phyloP scores from a whole-genome alignment of 2,888 invertebrate species.

The Gnatocerus cornutus region DNA sequence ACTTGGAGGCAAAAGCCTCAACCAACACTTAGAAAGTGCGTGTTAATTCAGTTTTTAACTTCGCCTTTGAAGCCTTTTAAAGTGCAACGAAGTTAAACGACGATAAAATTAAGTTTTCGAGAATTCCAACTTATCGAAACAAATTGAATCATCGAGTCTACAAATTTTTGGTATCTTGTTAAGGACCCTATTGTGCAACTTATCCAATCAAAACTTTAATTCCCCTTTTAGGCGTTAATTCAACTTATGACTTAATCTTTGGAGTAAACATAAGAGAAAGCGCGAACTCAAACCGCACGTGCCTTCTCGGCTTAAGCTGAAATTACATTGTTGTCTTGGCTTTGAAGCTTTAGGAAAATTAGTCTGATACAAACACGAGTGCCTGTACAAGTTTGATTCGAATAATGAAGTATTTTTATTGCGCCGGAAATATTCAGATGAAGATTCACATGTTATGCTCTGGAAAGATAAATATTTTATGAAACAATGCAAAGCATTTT shows the following conservation, averaged over 20 bases:
- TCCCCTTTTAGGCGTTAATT: conserved; percentile 27
- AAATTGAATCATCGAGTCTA: conserved; percentile 15
- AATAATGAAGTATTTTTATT: no score
- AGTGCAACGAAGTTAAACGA: conserved; percentile 37
- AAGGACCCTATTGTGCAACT: conserved; percentile 30
- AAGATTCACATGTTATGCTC: no score
- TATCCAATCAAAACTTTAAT: conserved; percentile 38
- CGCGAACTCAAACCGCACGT: conserved; percentile 35
- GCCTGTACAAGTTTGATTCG: neutral
- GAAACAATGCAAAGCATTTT: no score
- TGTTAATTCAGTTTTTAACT: conserved; percentile 30
- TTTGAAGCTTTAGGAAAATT: conserved; percentile 24
- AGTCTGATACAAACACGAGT: conserved; percentile 11
- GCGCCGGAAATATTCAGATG: neutral
- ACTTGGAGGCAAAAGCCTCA: conserved; percentile 16
- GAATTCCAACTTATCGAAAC: conserved; percentile 20
- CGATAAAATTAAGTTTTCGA: conserved; percentile 32
- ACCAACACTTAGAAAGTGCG: conserved; percentile 21
- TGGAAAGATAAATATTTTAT: no score
- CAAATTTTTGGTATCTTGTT: conserved; percentile 28
- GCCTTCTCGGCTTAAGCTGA: conserved; percentile 27
- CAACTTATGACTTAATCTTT: conserved; percentile 35
- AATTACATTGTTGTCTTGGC: conserved; percentile 37
- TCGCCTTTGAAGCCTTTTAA: conserved; percentile 21
- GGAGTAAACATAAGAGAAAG: conserved; percentile 30